Conservation (phyloP, 1,140 invertebrate genomes). For the Acyrthosiphon pisum region DNA sequence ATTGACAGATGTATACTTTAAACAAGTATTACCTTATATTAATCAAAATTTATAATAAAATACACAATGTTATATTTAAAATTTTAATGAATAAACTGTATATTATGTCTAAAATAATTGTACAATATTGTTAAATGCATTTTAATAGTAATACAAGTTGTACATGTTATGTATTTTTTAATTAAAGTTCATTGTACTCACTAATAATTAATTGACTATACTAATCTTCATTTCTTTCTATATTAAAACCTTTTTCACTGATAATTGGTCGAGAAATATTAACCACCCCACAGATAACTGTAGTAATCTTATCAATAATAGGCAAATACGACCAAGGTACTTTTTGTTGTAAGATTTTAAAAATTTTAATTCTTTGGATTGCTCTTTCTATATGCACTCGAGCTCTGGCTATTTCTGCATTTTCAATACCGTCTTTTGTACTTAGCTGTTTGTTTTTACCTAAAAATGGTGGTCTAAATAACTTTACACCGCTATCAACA, state of each 20-base stretch:
- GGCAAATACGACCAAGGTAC: conserved; percentile 26
- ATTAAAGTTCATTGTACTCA: no score
- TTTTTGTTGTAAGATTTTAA: conserved; percentile 30
- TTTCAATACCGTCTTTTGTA: conserved; percentile 21
- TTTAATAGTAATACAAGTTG: no score
- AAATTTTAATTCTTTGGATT: conserved; percentile 39
- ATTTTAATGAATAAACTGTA: no score
- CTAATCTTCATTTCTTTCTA: not conserved
- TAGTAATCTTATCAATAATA: conserved; percentile 30
- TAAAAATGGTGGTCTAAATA: conserved; percentile 60
- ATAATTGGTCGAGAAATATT: conserved; percentile 45
- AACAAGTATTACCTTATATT: no score
- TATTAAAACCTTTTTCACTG: not conserved
- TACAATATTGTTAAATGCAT: no score
- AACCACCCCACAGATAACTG: conserved; percentile 24
- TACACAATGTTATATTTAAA: no score
- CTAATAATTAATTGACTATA: not conserved
- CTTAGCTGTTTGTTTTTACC: conserved; percentile 24
- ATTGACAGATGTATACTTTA: no score
- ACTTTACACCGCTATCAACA: conserved; percentile 46
- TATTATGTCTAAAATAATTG: no score
- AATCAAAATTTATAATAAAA: no score
- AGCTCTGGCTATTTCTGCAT: not conserved
- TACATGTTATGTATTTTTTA: no score
- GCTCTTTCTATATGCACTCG: conserved; percentile 22